phyloP scores from a whole-genome alignment of 2,113 vertebrate genomes.

The Microtus pennsylvanicus region DNA sequence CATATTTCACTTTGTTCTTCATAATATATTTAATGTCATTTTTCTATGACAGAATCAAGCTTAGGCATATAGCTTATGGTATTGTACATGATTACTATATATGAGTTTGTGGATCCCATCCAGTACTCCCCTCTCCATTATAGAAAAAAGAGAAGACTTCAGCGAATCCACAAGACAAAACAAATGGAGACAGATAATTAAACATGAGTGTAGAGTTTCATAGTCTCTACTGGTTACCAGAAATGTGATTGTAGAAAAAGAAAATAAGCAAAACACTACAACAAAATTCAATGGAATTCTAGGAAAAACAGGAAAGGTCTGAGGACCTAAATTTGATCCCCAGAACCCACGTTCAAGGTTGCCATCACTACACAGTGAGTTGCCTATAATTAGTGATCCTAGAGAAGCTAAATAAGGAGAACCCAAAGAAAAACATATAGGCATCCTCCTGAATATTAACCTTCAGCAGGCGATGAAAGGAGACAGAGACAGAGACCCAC shows the following conservation, averaged over 20 bases:
- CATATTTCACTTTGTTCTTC: background rate
- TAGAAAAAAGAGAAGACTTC: background rate
- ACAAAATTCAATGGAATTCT: background rate
- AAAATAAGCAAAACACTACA: background rate
- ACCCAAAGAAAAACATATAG: too few species aligned
- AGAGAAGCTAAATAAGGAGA: too few species aligned
- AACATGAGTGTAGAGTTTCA: too few species aligned
- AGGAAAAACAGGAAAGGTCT: background rate
- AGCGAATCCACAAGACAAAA: background rate
- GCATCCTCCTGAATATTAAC: too few species aligned
- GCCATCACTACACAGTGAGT: background rate
- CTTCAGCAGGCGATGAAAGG: too few species aligned
- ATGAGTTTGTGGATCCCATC: background rate
- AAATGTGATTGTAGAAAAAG: background rate
- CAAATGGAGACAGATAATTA: background rate
- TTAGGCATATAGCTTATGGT: background rate
- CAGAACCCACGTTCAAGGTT: background rate
- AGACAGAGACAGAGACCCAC: too few species aligned
- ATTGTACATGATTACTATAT: background rate
- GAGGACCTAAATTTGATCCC: background rate
- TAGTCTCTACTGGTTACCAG: background rate
- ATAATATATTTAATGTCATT: background rate
- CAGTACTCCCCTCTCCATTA: background rate
- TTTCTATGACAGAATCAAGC: background rate
- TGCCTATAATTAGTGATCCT: too few species aligned